Base-by-base conservation (phyloP, 2,888 invertebrate species). In the Drosophila atroscutellata region DNA sequence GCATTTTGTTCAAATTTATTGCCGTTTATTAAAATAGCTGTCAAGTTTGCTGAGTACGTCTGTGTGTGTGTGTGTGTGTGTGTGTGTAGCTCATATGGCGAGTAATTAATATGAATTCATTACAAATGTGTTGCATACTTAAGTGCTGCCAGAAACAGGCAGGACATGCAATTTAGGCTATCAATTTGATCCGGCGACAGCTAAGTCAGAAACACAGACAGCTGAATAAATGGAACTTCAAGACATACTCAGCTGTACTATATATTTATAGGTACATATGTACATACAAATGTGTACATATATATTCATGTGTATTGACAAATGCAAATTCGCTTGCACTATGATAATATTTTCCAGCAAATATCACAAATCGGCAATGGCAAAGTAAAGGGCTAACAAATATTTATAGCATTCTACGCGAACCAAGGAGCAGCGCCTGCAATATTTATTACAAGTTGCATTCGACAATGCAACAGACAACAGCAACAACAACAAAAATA, bases 361-460 rank as follows among this genome's bases (percentile, higher is more conserved):
- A 86, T 86, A 88, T 80, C 81, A 88, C 89, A 89, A 89, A 87
- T 83, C 89, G 83, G 71, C 83, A 84, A 80, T 74, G 75, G 75
- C 70, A 71, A 75, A 84, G 72, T 77, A 86, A 86, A 86, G 77
- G 89, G 77, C 79, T 76, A 86, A 86, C 89, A 86, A 86, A 87
- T 88, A 86, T 83, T 88, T 83, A 87, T 86, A 81, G 85, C 74
- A 72, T 66, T 75, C 64, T 62, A 61, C 64, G 72, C 75, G 66
- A 81, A 51, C 52, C 62, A 36, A 75, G 72, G 57, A 75, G 65
- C 72, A 75, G 62, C 74, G 50, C 28, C 65, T 75, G 86, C 84
- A 86, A 86, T 89, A 86, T 87, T 87, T 87, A 87, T 87, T 86
- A 77, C 89, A 78, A 77, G 75, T 79, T 78, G 86, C 89, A 82